These are phyloP conservation scores for Cassiopea andromeda DNA, from an alignment of 30 jellyfish, hydroid and myxozoan genomes.

Conservation along the genomic window DNA sequence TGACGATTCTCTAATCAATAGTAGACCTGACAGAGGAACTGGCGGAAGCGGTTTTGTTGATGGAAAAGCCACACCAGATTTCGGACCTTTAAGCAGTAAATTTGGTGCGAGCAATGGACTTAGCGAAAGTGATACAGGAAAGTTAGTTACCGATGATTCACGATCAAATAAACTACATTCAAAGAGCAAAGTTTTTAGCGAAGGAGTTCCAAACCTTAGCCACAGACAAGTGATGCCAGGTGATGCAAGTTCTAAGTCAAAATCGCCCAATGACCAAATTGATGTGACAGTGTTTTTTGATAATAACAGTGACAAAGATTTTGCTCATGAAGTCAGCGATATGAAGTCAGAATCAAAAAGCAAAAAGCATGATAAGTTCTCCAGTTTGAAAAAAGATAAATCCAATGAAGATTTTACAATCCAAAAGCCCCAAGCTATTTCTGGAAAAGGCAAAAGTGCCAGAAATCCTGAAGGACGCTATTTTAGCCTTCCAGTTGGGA, in stretches of 20 bases:
- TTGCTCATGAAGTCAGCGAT: constrained; percentile 36
- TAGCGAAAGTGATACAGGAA: neutral
- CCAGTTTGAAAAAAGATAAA: neutral
- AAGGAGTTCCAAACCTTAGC: neutral
- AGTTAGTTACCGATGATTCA: neutral
- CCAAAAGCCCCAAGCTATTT: neutral
- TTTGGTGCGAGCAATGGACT: constrained; percentile 13
- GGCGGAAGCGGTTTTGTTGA: neutral
- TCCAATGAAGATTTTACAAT: neutral
- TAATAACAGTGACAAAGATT: constrained; percentile 29
- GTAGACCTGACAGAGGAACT: constrained; percentile 16
- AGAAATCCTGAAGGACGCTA: neutral
- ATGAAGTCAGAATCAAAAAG: constrained; percentile 6
- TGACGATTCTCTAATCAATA: constrained; percentile 44
- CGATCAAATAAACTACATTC: neutral
- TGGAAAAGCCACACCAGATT: constrained; percentile 16
- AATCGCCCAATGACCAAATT: constrained; percentile 45
- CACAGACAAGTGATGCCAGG: neutral
- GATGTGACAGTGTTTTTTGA: constrained; percentile 82
- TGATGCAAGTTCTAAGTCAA: constrained; percentile 9
- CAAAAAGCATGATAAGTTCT: neutral
- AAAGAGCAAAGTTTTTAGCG: constrained; percentile 7
- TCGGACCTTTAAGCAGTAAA: constrained; percentile 24
- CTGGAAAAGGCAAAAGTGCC: neutral
- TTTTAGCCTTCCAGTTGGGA: constrained; percentile 14